These are phyloP conservation scores for Carcharodon carcharias DNA, from an alignment of 2,797 vertebrate genomes.

Conservation along the genomic window DNA sequence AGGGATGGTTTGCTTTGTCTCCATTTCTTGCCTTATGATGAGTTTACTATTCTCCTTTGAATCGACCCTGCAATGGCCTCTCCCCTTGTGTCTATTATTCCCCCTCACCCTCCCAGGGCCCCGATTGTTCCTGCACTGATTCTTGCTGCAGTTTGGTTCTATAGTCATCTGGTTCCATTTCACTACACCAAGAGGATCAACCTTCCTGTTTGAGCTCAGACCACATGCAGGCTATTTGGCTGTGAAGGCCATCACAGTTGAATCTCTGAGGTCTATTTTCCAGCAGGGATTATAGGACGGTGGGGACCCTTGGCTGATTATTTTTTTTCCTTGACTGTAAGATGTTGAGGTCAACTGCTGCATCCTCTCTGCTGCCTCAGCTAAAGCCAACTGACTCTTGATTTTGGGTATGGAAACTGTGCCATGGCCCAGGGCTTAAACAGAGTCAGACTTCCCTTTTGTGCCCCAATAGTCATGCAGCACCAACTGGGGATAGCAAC, in stretches of 20 bases:
- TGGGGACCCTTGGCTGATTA: not conserved
- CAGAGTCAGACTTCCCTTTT: not conserved
- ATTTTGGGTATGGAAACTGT: not conserved
- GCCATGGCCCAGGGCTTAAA: not conserved
- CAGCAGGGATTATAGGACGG: not conserved
- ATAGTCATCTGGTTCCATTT: not conserved
- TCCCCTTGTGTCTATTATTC: not conserved
- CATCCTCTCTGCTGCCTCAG: not conserved
- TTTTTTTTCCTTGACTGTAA: not conserved
- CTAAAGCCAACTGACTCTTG: not conserved
- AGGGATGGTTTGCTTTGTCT: not conserved
- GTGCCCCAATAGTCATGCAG: not conserved
- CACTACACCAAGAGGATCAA: not conserved
- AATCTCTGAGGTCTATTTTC: not conserved
- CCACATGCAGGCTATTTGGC: not conserved
- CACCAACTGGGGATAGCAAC: not conserved
- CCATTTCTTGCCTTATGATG: not conserved
- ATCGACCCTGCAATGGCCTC: not conserved
- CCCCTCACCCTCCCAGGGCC: not conserved
- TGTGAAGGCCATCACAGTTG: not conserved
- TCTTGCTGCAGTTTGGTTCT: not conserved
- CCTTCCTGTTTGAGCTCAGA: not conserved
- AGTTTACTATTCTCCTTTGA: not conserved
- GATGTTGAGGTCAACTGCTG: not conserved
- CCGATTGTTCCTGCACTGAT: not conserved